Conservation (phyloP, 2,797 vertebrate species). For the Spinus olivaceus region DNA sequence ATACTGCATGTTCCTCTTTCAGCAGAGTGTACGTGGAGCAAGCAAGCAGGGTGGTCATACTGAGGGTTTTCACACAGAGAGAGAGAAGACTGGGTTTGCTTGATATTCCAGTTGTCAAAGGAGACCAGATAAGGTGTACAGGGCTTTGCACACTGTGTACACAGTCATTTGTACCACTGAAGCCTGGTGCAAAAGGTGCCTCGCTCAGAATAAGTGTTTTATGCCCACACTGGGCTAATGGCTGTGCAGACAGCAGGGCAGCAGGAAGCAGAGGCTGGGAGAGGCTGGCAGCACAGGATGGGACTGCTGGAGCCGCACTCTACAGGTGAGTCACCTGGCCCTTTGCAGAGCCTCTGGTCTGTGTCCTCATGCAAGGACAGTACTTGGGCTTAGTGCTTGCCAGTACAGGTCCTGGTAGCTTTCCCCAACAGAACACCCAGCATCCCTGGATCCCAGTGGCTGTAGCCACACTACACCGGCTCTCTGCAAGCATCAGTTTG, state of each 20-base stretch:
- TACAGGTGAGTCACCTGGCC: not conserved
- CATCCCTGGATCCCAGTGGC: not conserved
- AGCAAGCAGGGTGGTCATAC: not conserved
- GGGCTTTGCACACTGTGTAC: not conserved
- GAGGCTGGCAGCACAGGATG: rapidly evolving
- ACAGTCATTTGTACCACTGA: not conserved
- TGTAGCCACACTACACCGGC: rapidly evolving
- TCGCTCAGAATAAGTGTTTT: not conserved
- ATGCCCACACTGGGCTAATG: not conserved
- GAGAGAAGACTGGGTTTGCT: not conserved
- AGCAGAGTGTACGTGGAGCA: not conserved
- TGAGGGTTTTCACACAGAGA: rapidly evolving
- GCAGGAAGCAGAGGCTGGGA: not conserved
- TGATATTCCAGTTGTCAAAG: not conserved
- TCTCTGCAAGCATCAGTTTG: not conserved
- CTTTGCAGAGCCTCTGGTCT: not conserved
- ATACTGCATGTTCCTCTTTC: not conserved
- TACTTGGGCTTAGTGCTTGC: rapidly evolving
- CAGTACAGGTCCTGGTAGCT: rapidly evolving
- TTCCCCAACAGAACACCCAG: not conserved
- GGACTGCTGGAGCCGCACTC: not conserved
- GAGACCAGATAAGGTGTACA: not conserved
- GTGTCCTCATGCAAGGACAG: not conserved
- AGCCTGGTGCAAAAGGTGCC: not conserved
- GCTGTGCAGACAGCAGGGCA: not conserved